A percentile compares a stretch with the other conserved stretches of the same genome.
Conservation (phyloP, 2,797 vertebrate genomes). For the Sebastiscus tertius region DNA sequence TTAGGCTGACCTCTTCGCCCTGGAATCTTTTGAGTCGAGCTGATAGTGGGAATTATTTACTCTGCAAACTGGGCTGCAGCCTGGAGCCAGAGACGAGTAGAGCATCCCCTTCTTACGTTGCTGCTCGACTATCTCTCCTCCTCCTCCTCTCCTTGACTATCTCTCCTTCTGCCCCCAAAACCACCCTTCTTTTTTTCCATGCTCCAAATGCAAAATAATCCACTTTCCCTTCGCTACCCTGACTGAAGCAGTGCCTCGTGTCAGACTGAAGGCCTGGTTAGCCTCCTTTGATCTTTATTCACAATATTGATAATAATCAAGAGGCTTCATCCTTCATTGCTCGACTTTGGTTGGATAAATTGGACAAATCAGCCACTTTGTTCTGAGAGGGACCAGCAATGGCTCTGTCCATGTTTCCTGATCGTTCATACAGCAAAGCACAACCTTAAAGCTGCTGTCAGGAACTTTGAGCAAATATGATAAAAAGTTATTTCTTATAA, state of each 20-base stretch:
- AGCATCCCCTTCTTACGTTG: conserved; percentile 59
- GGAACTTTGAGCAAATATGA: too few relatives aligned
- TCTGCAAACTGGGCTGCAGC: conserved; percentile 66
- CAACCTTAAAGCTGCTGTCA: neutral
- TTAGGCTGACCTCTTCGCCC: conserved; percentile 68
- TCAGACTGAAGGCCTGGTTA: conserved; percentile 50
- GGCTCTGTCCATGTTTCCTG: conserved; percentile 11
- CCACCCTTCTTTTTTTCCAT: conserved; percentile 34
- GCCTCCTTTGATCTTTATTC: conserved; percentile 58
- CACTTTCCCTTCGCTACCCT: conserved; percentile 46
- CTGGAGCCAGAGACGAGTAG: conserved; percentile 56
- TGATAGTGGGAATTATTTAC: conserved; percentile 76
- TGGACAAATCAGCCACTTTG: conserved; percentile 47
- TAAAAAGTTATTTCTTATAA: too few relatives aligned
- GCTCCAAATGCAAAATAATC: conserved; percentile 71
- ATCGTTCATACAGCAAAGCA: conserved; percentile 40
- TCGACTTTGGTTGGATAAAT: conserved; percentile 31
- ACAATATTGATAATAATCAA: conserved; percentile 59
- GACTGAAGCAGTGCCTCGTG: conserved; percentile 41
- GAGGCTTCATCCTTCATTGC: conserved; percentile 31
- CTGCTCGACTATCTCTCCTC: conserved; percentile 52
- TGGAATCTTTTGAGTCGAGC: conserved; percentile 66
- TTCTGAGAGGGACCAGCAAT: conserved; percentile 17
- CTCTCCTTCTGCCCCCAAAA: conserved; percentile 51
- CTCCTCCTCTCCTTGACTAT: conserved; percentile 42